Evolutionary conservation across 1,140 invertebrate species (phyloP), one percentile per base, ranked within the genome.

Genomic region (Panagrolaimus sp.): DNA sequence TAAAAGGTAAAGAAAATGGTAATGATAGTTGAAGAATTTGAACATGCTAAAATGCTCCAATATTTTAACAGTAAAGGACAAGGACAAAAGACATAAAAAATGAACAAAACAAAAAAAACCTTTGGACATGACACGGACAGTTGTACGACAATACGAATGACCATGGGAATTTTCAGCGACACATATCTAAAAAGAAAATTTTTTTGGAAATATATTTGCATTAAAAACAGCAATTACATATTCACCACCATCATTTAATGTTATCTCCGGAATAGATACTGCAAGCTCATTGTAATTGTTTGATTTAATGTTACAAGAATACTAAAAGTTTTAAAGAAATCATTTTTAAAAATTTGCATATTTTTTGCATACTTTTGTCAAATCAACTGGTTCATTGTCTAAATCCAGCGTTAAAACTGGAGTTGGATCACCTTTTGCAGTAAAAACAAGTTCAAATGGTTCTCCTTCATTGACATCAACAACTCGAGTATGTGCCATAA

Each of bases 381-480:
- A n/a, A 42, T 63, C 62, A 43, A 43, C 27, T n/a, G 38, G 38
- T 8, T 16, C 27, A 31, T 42, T 63, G 16, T 63, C 27, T 27
- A 43, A 27, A 63, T 43, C 42, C 16, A 63, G 11, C 1, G 62
- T 23, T 27, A 63, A 11, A 63, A 63, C 42, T n/a, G 27, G 38
- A 38, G 27, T 16, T 16, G 27, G 27, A 63, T 63, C 42, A 14
- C 62, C 42, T 16, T 31, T 63, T 16, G 62, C 62, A 0, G 27
- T 43, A 63, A 63, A 63, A 25, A 42, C 42, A 38, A 63, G 27
- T 8, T 63, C 62, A n/a, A 63, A 14, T 31, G 38, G 62, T 42
- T 63, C 62, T 5, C 66, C 46, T 67, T 61, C 46, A 20, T 53
- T 23, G 14, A 57, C 43, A 63, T 68, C 51, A 20, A 46, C 38